Evolutionary conservation across 2,113 vertebrate genomes (phyloP).

Genomic region (Eulacestoma nigropectus): DNA sequence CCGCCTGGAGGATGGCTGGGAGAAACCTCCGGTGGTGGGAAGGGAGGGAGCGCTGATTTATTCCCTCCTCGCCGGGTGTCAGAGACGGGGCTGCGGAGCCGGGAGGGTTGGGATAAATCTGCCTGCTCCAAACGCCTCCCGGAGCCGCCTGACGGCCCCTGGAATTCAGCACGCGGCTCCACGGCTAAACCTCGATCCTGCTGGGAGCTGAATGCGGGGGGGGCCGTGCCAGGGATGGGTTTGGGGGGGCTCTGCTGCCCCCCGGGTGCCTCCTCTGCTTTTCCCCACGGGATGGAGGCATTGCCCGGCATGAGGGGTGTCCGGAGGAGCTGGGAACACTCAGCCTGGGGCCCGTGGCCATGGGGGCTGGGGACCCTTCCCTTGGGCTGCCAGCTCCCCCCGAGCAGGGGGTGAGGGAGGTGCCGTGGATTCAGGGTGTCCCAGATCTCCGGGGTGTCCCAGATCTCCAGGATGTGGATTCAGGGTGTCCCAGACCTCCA

Average conservation of each 20-base stretch:
- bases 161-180: slow-evolving; percentile 62
- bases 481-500: not conserved
- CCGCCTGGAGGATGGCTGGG: slow-evolving; percentile 15
- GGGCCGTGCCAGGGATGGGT: not conserved
- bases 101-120: slow-evolving; percentile 66
- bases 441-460: too few species aligned
- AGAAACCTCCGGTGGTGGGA: not conserved
- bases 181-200: slow-evolving; percentile 38
- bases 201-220: not conserved
- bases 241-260: not conserved
- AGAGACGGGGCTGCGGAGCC: slow-evolving; percentile 50
- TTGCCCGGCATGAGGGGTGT: rapidly evolving
- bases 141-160: slow-evolving; percentile 60
- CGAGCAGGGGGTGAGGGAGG: rapidly evolving
- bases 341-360: rapidly evolving
- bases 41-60: slow-evolving; percentile 47
- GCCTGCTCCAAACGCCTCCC: slow-evolving; percentile 59
- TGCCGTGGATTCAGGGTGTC: too few species aligned
- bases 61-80: slow-evolving; percentile 12
- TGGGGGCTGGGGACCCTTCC: not conserved
- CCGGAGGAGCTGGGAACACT: not conserved
- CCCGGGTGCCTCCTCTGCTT: rapidly evolving
- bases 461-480: not conserved
- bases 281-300: rapidly evolving
- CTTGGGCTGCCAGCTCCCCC: not conserved